A percentile compares a stretch with the other conserved stretches of the same genome.
phyloP scores from a whole-genome alignment of 1,140 invertebrate genomes.

The Phymastichus coffea region DNA sequence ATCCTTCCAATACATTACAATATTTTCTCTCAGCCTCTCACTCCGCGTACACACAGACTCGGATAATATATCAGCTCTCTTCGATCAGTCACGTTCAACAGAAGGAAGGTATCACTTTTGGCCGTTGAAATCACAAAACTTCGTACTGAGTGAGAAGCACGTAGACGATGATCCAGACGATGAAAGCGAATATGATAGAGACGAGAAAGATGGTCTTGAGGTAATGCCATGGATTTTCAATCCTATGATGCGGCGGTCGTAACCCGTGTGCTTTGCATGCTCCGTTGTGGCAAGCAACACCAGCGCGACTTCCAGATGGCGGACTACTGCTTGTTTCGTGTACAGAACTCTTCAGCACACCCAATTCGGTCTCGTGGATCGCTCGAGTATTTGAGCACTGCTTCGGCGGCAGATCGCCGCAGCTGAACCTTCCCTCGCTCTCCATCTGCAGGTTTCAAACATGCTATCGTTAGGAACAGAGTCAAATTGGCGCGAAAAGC shows the following conservation, averaged over 20 bases:
- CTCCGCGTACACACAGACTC: too few species aligned
- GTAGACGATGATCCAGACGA: constrained; percentile 57
- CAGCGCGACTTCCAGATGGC: constrained; percentile 22
- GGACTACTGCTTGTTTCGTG: constrained; percentile 20
- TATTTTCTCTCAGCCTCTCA: too few species aligned
- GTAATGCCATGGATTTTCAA: constrained; percentile 56
- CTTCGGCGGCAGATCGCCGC: background rate
- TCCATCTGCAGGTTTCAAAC: constrained; percentile 15
- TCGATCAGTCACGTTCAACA: too few species aligned
- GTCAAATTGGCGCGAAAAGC: background rate
- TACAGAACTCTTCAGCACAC: constrained; percentile 32
- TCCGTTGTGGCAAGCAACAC: constrained; percentile 23
- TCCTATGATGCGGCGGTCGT: constrained; percentile 9
- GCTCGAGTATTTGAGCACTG: background rate
- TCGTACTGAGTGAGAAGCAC: constrained; percentile 46
- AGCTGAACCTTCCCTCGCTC: background rate
- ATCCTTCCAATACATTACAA: too few species aligned
- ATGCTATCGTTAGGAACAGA: background rate
- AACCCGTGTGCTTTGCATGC: constrained; percentile 27
- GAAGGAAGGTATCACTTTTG: too few species aligned
- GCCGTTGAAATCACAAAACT: constrained; percentile 2
- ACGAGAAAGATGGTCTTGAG: constrained; percentile 57
- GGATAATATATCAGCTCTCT: too few species aligned
- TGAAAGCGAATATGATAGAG: constrained; percentile 48
- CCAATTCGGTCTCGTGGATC: constrained; percentile 35